Evolutionary conservation across 2,113 vertebrate genomes (phyloP).

Genomic region (Brachypteracias leptosomus): DNA sequence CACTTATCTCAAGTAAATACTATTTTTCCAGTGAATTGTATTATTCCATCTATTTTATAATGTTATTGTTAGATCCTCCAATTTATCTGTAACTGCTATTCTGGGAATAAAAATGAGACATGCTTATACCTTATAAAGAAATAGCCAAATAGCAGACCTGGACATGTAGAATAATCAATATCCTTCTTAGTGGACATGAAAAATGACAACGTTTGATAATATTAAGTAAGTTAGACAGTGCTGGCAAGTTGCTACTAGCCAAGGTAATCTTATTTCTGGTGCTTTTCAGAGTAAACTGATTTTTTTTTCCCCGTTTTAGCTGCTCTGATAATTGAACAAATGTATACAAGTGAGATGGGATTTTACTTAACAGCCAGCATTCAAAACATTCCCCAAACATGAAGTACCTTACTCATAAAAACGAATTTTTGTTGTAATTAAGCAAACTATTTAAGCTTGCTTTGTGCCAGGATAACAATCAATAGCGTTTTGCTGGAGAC

Average conservation of each 20-base stretch:
- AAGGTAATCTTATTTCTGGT: constrained; percentile 75
- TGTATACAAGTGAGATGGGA: constrained; percentile 72
- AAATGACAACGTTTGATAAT: constrained; percentile 61
- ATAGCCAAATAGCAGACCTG: constrained; percentile 26
- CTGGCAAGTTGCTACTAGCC: constrained; percentile 66
- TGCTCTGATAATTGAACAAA: constrained; percentile 76
- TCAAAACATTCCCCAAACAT: constrained; percentile 66
- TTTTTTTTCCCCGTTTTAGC: constrained; percentile 64
- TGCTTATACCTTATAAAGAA: not conserved
- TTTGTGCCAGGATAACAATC: constrained; percentile 66
- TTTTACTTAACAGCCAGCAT: constrained; percentile 71
- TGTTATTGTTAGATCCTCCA: constrained; percentile 17
- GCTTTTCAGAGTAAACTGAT: constrained; percentile 77
- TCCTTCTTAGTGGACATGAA: constrained; percentile 47
- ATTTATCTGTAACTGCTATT: constrained; percentile 16
- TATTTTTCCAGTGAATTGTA: constrained; percentile 25
- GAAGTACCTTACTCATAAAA: constrained; percentile 72
- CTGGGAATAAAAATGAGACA: constrained; percentile 27
- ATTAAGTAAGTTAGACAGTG: constrained; percentile 68
- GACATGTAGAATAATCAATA: constrained; percentile 26
- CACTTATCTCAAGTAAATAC: constrained; percentile 53
- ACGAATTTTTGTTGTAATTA: constrained; percentile 77
- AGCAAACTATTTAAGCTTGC: constrained; percentile 69
- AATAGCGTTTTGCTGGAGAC: constrained; percentile 68
- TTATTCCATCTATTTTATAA: constrained; percentile 40